Base-by-base conservation (phyloP, 1,140 invertebrate genomes). In the Tigriopus japonicus region DNA sequence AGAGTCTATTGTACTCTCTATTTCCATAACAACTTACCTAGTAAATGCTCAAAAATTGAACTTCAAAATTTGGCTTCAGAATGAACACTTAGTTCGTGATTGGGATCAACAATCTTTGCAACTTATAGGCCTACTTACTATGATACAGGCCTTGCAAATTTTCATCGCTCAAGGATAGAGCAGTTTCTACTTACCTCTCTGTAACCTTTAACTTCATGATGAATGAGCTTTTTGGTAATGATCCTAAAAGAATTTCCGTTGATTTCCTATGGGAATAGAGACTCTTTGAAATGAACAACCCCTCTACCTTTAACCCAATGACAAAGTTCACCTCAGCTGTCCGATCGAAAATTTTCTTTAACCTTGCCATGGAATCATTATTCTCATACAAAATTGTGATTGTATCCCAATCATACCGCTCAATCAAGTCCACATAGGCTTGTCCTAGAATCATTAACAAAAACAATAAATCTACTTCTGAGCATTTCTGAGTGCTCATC, bases 341-440 rank as follows among this genome's bases (percentile, higher is more conserved):
- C 6, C 17, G 14, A n/a, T 17, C 23, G 17, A 54, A 54, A 21
- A 54, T 21, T 24, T 54, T 24, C 52, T 54, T 54, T 19, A 54
- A n/a, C 6, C 52, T 19, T 24, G 24, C 24, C 17, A 54, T 54
- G 23, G 52, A 54, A 14, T 54, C 52, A 24, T 54, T 54, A 24
- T 54, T 28, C 24, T 59, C 28, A 17, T 59, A 59, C 10, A 59
- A 42, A 49, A 59, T 49, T 3, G 58, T 59, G 58, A 59, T 28
- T 14, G 41, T 19, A 42, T 59, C 42, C 58, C 58, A 59, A 19
- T 15, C 28, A 42, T 59, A 59, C 28, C 12, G 21, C 12, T 49
- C 28, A n/a, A 59, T 14, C 19, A 59, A 49, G 43, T 59, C 58
- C 14, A 59, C 15, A 45, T 19, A 49, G 7, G 58, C 58, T 17